A percentile compares a stretch with the other conserved stretches of the same genome.
These are phyloP conservation scores for Hermodice carunculata DNA, from an alignment of 2,888 invertebrate species.

Conservation along the genomic window DNA sequence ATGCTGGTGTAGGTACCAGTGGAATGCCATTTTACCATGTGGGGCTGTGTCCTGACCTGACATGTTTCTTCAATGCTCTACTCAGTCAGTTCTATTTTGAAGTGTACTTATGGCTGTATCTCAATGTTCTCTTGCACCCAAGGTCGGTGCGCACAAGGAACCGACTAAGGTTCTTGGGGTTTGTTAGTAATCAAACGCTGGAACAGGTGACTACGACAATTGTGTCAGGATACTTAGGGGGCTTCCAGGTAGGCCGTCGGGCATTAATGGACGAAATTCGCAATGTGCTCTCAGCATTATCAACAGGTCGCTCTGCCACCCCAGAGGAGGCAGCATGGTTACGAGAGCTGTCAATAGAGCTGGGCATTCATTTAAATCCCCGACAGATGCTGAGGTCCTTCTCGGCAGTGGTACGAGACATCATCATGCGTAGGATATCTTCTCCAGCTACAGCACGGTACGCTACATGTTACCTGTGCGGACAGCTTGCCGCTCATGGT, in stretches of 20 bases:
- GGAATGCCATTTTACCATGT: too few relatives aligned
- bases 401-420: conserved; percentile 26
- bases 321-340: conserved; percentile 5
- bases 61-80: conserved; percentile 9
- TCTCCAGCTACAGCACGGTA: too few relatives aligned
- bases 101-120: conserved; percentile 32
- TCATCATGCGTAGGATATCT: conserved; percentile 14
- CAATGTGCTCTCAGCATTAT: not conserved
- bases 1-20: too few relatives aligned
- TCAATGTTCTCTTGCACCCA: conserved; percentile 28
- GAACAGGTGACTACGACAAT: conserved; percentile 10
- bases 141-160: conserved; percentile 19
- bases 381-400: conserved; percentile 34
- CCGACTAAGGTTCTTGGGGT: conserved; percentile 17
- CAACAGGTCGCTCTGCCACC: not conserved
- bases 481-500: too few relatives aligned
- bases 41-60: not conserved
- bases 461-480: too few relatives aligned
- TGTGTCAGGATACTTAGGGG: too few relatives aligned
- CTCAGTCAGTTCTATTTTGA: conserved; percentile 32
- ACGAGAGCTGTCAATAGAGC: conserved; percentile 25
- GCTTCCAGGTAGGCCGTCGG: not conserved
- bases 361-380: conserved; percentile 31
- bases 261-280: not conserved
- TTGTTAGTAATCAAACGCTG: not conserved